Evolutionary conservation across 2,797 vertebrate genomes (phyloP), one percentile per base, ranked within the genome.

Genomic region (Manis pentadactyla): DNA sequence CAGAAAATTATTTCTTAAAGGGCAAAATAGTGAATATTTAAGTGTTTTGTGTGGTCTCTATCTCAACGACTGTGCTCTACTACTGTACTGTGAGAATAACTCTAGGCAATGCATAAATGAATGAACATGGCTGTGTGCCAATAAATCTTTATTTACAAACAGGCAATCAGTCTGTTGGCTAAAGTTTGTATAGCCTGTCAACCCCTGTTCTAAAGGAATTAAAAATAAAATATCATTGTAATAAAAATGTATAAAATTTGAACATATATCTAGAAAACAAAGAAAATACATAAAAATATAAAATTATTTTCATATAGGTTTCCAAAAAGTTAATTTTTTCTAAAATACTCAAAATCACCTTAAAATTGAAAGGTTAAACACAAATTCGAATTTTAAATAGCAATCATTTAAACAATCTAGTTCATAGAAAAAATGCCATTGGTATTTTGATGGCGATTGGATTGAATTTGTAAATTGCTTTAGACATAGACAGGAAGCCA

Each of bases 221-320:
- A 75, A 82, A 64, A 75, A 69, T 49, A 88, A 88, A 94, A 92
- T 85, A 53, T 61, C n/a, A 66, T 75, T 92, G 19, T n/a, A 71
- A 57, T 29, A 86, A 89, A 93, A 74, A 15, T 49, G 12, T 37
- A 89, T 73, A 83, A 66, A 64, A 29, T 14, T 71, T 82, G 46
- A 86, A 57, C 53, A 5, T 18, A n/a, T 77, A 93, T 27, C 63
- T 29, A 94, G 61, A 81, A 89, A 82, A 89, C 5, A 75, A 90
- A 82, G 13, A 87, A 90, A 74, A 49, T 39, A 66, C 25, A 39
- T 74, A 39, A 66, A 64, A 77, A 73, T 21, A 66, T 71, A 82
- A 73, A 86, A 39, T 88, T 93, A 75, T 63, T 71, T 73, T 74
- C 29, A n/a, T 31, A 10, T 23, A 39, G 55, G 10, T 34, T 90